These are phyloP conservation scores for Himalopsyche kuldschensis DNA, from an alignment of 2,888 invertebrate species.

Conservation along the genomic window DNA sequence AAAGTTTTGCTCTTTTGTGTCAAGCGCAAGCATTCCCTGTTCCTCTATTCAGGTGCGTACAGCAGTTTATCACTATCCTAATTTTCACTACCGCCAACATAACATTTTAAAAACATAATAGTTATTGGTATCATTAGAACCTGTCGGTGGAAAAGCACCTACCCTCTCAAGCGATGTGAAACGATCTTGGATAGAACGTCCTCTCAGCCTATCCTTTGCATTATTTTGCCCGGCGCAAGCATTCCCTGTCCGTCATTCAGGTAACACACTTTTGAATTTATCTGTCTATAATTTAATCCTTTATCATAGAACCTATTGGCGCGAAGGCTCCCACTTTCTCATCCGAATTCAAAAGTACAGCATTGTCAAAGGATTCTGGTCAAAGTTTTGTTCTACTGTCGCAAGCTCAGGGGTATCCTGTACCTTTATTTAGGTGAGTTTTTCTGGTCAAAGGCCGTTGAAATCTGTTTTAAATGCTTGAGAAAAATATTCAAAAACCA, in stretches of 20 bases:
- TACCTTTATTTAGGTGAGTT: conserved; percentile 70
- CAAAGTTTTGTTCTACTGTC: conserved; percentile 65
- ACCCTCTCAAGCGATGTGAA: conserved; percentile 70
- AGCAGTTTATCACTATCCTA: conserved; percentile 25
- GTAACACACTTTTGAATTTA: conserved; percentile 46
- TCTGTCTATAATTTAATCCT: neutral
- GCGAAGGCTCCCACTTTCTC: conserved; percentile 64
- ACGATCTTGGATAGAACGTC: conserved; percentile 69
- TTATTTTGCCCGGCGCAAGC: conserved; percentile 78
- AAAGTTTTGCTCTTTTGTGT: conserved; percentile 61
- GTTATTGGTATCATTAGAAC: conserved; percentile 55
- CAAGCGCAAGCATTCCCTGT: conserved; percentile 70
- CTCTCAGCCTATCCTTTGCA: conserved; percentile 64
- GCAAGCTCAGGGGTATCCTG: conserved; percentile 70
- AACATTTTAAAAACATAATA: neutral
- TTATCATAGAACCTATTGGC: conserved; percentile 59
- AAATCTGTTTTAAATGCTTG: neutral
- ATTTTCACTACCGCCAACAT: conserved; percentile 3
- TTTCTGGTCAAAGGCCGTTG: neutral
- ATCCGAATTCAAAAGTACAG: conserved; percentile 61
- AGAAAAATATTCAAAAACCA: neutral
- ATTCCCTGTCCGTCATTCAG: conserved; percentile 62
- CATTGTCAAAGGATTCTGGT: conserved; percentile 58
- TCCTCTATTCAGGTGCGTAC: conserved; percentile 69
- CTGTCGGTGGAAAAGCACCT: conserved; percentile 72